phyloP scores from a whole-genome alignment of 2,888 invertebrate genomes.

The Clitarchus hookeri region DNA sequence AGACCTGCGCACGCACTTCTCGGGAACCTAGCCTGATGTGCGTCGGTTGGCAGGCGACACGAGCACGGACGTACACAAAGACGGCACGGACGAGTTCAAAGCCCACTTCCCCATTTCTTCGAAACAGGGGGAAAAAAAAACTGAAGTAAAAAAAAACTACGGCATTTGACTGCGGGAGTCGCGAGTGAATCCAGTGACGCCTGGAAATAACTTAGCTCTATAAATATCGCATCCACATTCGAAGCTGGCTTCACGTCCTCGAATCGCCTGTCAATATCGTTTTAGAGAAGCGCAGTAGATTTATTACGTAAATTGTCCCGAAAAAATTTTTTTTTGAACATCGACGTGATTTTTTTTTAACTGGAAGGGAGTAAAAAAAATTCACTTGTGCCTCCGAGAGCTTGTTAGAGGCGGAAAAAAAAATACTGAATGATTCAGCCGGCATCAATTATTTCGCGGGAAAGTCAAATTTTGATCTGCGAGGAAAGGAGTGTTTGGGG shows the following conservation, averaged over 20 bases:
- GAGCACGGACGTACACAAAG: background rate
- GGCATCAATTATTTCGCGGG: background rate
- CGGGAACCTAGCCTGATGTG: no score
- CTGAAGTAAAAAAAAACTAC: background rate
- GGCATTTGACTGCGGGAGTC: background rate
- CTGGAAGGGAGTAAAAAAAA: background rate
- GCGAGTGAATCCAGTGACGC: background rate
- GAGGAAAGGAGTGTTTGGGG: background rate
- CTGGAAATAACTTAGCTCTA: constrained; percentile 7
- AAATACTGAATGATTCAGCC: constrained; percentile 14
- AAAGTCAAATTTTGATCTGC: constrained; percentile 8
- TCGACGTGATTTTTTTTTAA: background rate
- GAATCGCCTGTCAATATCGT: background rate
- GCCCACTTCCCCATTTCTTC: constrained; percentile 1
- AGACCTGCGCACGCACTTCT: no score
- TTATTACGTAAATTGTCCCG: background rate
- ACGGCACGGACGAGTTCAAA: background rate
- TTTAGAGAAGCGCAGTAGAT: background rate
- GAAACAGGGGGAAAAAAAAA: background rate
- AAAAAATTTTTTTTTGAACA: background rate
- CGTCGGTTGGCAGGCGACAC: background rate
- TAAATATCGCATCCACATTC: background rate
- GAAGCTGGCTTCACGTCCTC: background rate
- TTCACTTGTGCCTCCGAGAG: background rate
- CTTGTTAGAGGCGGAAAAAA: background rate